Evolutionary conservation across 1,140 invertebrate genomes (phyloP), one percentile per base, ranked within the genome.

Genomic region (Drosophila lacertosa): DNA sequence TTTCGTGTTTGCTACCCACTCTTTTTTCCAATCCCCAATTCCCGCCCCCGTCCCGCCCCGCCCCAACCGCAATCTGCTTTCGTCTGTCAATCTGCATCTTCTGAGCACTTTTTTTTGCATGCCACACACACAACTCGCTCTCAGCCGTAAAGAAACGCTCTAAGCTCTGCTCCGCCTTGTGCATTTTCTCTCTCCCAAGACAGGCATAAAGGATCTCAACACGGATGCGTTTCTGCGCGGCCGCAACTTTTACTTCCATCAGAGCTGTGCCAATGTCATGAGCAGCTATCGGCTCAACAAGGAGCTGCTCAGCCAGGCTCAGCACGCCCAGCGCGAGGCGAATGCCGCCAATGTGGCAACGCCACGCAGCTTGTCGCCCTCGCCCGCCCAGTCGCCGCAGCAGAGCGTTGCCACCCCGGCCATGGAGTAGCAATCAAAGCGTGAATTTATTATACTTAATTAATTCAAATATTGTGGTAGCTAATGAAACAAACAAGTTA

Each of bases 121-220:
- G 18, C 9, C 6, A 16, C 6, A 22, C 13, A 32, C 42, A 24
- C 29, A 18, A n/a, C 15, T 20, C 15, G 5, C 24, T 6, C 37
- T 29, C 7, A n/a, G 13, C 45, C 18, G 39, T 18, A n/a, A 32
- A 16, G 20, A 20, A 18, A 1, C 33, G 50, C 66, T 63, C 66
- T 74, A 63, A 70, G 47, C 58, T 51, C 35, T 47, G 45, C 51
- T 70, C 45, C 68, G 40, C 33, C 35, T 59, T 64, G 35, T 37
- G 6, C 66, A 29, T 69, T 73, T 57, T n/a, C 40, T 75, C 40
- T 75, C 58, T 68, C 58, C 79, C 50, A 91, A 91, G 90, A 91
- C 90, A 91, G 90, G 90, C 82, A 89, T 91, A 91, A 90, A 91
- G 74, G 89, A 91, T 73, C 82, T 90, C 69, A 74, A 81, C 24